phyloP scores from a whole-genome alignment of 2,797 vertebrate genomes.

The Neoniphon sammara region DNA sequence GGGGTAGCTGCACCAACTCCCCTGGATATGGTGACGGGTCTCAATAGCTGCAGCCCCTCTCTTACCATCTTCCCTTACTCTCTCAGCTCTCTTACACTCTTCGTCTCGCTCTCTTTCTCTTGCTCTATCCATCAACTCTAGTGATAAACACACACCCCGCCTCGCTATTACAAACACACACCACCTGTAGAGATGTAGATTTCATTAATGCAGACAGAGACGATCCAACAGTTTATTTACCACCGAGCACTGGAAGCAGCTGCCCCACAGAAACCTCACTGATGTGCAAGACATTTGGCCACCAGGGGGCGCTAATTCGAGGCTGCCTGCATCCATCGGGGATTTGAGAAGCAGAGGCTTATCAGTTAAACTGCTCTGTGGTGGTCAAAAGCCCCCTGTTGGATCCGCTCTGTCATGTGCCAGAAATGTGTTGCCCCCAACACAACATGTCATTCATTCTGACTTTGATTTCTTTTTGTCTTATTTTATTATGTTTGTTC shows the following conservation, averaged over 20 bases:
- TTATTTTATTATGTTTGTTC: constrained; percentile 85
- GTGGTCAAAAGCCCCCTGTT: constrained; percentile 40
- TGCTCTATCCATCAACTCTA: constrained; percentile 56
- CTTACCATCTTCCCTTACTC: constrained; percentile 29
- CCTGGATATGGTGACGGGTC: constrained; percentile 16
- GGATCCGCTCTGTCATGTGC: constrained; percentile 77
- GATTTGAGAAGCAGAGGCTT: background rate
- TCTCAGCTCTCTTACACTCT: constrained; percentile 32
- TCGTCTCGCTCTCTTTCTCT: constrained; percentile 33
- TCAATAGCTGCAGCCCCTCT: constrained; percentile 36
- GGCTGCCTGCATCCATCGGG: constrained; percentile 2
- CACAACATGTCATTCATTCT: constrained; percentile 93
- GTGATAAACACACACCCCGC: constrained; percentile 53
- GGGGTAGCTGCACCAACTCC: constrained; percentile 7
- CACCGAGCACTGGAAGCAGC: constrained; percentile 18
- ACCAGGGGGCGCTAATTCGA: constrained; percentile 53
- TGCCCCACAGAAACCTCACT: background rate
- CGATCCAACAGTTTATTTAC: constrained; percentile 63
- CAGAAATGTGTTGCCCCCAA: constrained; percentile 82
- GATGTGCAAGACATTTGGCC: constrained; percentile 29
- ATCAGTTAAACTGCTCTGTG: constrained; percentile 2
- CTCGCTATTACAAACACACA: constrained; percentile 51
- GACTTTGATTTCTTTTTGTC: constrained; percentile 89
- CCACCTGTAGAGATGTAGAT: constrained; percentile 56
- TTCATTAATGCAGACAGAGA: constrained; percentile 73